phyloP scores from a whole-genome alignment of 2,888 invertebrate genomes.

The Hirtodrosophila confusa region DNA sequence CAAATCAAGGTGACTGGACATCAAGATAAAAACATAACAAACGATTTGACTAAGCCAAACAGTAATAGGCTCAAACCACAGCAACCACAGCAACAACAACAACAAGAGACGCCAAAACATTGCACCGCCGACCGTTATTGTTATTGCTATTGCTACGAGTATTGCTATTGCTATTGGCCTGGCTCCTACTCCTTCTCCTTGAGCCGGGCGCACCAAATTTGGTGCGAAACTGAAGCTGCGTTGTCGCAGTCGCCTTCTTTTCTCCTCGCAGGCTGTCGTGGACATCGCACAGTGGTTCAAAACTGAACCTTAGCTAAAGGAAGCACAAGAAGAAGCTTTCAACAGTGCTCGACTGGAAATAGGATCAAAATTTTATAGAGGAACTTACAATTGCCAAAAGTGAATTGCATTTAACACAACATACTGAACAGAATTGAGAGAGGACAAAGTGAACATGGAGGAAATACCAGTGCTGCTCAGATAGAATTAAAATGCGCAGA shows the following conservation, averaged over 20 bases:
- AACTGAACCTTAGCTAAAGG: background rate
- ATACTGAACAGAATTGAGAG: too few species aligned
- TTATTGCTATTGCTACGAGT: conserved; percentile 68
- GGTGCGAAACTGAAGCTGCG: conserved; percentile 76
- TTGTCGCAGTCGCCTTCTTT: conserved; percentile 59
- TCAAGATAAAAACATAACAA: conserved; percentile 83
- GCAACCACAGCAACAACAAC: conserved; percentile 28
- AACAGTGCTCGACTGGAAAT: too few species aligned
- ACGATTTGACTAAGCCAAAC: conserved; percentile 81
- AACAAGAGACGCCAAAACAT: conserved; percentile 1
- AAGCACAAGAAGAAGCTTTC: background rate
- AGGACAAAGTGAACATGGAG: too few species aligned
- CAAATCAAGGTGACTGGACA: conserved; percentile 83
- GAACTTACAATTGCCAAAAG: too few species aligned
- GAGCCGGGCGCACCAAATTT: conserved; percentile 70
- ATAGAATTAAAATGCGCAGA: too few species aligned
- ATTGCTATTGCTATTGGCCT: conserved; percentile 62
- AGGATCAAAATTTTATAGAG: too few species aligned
- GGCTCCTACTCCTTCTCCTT: conserved; percentile 36
- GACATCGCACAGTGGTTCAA: conserved; percentile 56
- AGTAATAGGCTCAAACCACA: conserved; percentile 67
- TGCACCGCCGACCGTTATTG: conserved; percentile 65
- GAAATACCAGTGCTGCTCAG: too few species aligned
- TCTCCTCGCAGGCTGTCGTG: conserved; percentile 41
- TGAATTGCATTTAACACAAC: too few species aligned